A percentile compares a stretch with the other conserved stretches of the same genome.
These are phyloP conservation scores for Procavia capensis DNA, from an alignment of 2,113 vertebrate species.

Conservation along the genomic window DNA sequence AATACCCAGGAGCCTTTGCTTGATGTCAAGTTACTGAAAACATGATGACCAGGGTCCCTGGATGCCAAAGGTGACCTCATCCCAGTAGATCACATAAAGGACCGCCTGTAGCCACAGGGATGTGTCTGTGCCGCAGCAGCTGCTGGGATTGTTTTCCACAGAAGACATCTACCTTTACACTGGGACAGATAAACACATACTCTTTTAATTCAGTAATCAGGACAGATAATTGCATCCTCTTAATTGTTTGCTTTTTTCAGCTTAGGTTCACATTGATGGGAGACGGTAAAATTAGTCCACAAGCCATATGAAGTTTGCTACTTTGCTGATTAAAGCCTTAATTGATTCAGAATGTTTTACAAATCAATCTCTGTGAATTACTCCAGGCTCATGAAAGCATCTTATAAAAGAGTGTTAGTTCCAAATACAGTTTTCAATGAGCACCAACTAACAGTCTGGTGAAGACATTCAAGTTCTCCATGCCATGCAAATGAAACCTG, in stretches of 20 bases:
- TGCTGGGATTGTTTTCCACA: constrained; percentile 64
- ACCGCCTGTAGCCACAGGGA: not conserved
- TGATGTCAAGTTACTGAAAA: not conserved
- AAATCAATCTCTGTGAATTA: constrained; percentile 87
- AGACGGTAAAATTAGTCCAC: constrained; percentile 87
- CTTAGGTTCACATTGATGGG: constrained; percentile 84
- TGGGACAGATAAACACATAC: constrained; percentile 80
- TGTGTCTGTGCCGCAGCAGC: constrained; percentile 46
- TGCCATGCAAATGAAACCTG: constrained; percentile 29
- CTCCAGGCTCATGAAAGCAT: constrained; percentile 76
- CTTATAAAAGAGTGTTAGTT: constrained; percentile 72
- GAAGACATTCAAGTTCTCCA: constrained; percentile 57
- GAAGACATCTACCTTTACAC: constrained; percentile 74
- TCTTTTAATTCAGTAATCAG: constrained; percentile 86
- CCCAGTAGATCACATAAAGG: not conserved
- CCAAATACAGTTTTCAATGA: constrained; percentile 56
- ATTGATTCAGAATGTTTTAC: constrained; percentile 88
- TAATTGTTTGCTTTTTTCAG: constrained; percentile 87
- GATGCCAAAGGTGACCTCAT: not conserved
- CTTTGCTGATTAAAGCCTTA: constrained; percentile 88
- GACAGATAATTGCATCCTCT: constrained; percentile 85
- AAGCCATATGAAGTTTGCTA: constrained; percentile 85
- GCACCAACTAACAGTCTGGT: constrained; percentile 60
- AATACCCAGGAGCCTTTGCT: not conserved
- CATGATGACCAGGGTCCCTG: rapidly evolving